Evolutionary conservation across 2,888 invertebrate genomes (phyloP), one percentile per base, ranked within the genome.

Genomic region (Latheticus oryzae): DNA sequence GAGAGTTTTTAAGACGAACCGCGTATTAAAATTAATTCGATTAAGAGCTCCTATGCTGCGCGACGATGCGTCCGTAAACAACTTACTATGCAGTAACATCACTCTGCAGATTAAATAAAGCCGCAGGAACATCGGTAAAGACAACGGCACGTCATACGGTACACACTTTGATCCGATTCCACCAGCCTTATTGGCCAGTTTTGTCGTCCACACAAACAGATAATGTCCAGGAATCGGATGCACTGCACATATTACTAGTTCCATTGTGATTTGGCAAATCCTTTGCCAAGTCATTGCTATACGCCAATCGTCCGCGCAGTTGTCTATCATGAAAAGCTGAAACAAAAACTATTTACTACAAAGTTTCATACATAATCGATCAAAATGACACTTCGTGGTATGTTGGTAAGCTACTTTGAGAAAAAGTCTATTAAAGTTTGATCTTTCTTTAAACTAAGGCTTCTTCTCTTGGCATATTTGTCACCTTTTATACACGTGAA

Each of bases 231-330:
- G 98, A 73, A 98, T 91, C 55, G 98, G 98, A 82, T 99, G 99
- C 72, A 99, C 89, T 73, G 96, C 95, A 82, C 99, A 99, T 77
- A 98, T 94, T 70, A 89, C 82, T 72, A 99, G 85, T 83, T 99
- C 98, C 75, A 95, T 84, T 58, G 88, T 84, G 77, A 97, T 95
- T 83, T 94, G 94, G 73, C 89, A 87, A 80, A 97, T 92, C 80
- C 98, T 87, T 81, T 97, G 95, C 91, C 95, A 95, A 70, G 97
- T 98, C 92, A 99, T 96, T 74, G 98, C 98, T 82, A 99, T 99
- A 78, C 98, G 87, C 99, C 99, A 99, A 84, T 99, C 99, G 80
- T 99, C 99, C 67, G 98, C 97, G 84, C 97, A 97, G 86, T 99
- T 99, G 87, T 99, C 98, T 84, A 98, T 97, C 93, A 98, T 97